Evolutionary conservation across 2,888 invertebrate species (phyloP), one percentile per base, ranked within the genome.

Genomic region (Torymus aiolomorphi): DNA sequence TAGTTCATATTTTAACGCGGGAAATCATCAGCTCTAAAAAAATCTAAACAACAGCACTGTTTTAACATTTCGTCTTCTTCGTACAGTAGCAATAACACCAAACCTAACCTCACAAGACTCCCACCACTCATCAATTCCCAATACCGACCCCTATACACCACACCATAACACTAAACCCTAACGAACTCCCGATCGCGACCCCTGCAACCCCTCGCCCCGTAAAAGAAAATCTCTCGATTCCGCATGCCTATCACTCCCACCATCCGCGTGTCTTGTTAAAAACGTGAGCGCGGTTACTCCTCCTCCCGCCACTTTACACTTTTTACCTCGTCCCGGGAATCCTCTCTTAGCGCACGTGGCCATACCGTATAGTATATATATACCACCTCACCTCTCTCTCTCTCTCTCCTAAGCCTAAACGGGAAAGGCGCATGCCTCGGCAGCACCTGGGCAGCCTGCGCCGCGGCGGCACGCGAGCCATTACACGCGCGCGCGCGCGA

Each of bases 191-290:
- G 54, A 11, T 24, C 18, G 66, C 18, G 66, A 20, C 52, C n/a
- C 51, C 13, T 71, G 67, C 61, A 75, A 75, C 61, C 65, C 54
- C 0, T 24, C 69, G 24, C n/a, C 49, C 49, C 65, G 31, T 24
- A 8, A 5, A 42, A 42, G 42, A 42, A 42, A 42, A 42, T 42
- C 42, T 42, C 42, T 42, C 42, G 42, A 42, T 42, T 42, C 42
- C 42, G 42, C 42, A 42, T 42, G 42, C 42, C 42, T 42, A 42
- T 42, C 42, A 42, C 42, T 42, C 42, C 42, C 42, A 42, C 42
- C n/a, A n/a, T 76, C 80, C 73, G 72, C 72, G 76, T 72, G 80
- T 83, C 86, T 86, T 85, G 86, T 87, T 86, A 86, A 87, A 88
- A 87, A 88, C 88, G 84, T 86, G 85, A 86, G 84, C 85, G 56